Base-by-base conservation (phyloP, 2,113 vertebrate genomes). In the Colius striatus region DNA sequence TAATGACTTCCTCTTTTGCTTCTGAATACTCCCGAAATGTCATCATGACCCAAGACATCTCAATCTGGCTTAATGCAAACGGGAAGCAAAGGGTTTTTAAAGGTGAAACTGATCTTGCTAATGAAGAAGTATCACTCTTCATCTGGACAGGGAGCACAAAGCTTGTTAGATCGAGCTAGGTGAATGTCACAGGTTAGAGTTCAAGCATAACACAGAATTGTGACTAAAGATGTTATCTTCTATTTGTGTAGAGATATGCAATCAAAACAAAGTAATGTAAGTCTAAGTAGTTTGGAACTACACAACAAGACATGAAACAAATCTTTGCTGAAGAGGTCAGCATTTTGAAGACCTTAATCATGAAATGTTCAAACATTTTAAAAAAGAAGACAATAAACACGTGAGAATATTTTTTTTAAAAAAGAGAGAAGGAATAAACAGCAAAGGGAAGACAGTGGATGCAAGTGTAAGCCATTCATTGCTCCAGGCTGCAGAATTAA, bases 31-130 rank as follows among this genome's bases (percentile, higher is more conserved):
- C 95, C 87, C 82, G 90, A 98, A 97, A 98, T 98, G 97, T 98
- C 98, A 98, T 95, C 90, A 94, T 89, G 95, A 96, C 97, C 96
- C 91, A 93, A 98, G 97, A 98, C 79, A 80, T 98, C 98, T 98
- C 97, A 98, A 98, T 98, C 96, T 95, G 61, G 80, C 97, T 96
- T 95, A 95, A 97, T 95, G 97, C 97, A 97, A 98, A 97, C 88
- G 45, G 95, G 96, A 97, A 97, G 97, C 94, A 83, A 62, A 73
- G 95, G 94, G 97, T 96, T 97, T 98, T 97, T 97, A 97, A 97
- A 98, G 98, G 98, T 98, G 97, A 97, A 97, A 91, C 94, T 95
- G 97, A 97, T 98, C 97, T 98, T 97, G 96, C 97, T 98, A 98
- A 98, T 98, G 97, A 98, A 98, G 98, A 98, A 96, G 95, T 96